A percentile compares a stretch with the other conserved stretches of the same genome.
Evolutionary conservation across 2,797 vertebrate genomes (phyloP).

Genomic region (Psittacula echo): DNA sequence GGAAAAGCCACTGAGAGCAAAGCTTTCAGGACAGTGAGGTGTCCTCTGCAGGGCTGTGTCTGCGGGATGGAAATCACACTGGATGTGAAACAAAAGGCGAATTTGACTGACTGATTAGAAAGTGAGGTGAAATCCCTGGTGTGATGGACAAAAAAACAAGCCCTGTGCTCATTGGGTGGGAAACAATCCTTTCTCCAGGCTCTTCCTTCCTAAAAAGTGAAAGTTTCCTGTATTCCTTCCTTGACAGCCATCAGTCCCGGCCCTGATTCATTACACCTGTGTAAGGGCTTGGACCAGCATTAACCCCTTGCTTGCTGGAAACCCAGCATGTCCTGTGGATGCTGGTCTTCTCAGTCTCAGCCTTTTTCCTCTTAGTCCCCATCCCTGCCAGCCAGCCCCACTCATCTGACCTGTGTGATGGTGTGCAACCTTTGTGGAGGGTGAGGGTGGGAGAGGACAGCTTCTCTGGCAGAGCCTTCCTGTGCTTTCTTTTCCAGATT

Average conservation of each 20-base stretch:
- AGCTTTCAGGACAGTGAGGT: neutral
- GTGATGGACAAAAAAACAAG: neutral
- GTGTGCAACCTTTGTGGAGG: neutral
- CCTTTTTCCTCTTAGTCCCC: neutral
- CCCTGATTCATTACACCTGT: slow-evolving; percentile 30
- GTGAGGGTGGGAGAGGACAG: neutral
- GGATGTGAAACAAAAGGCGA: neutral
- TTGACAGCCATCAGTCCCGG: slow-evolving; percentile 11
- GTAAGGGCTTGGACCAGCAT: neutral
- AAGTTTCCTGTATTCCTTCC: slow-evolving; percentile 47
- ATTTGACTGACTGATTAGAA: neutral
- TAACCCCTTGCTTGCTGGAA: slow-evolving; percentile 2
- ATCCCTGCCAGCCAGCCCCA: neutral
- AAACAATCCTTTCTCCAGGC: slow-evolving; percentile 1
- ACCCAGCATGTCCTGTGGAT: neutral
- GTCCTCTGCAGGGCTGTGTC: neutral
- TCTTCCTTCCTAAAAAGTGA: slow-evolving; percentile 40
- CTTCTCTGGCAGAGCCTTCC: neutral
- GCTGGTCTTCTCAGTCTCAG: neutral
- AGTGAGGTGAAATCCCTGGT: neutral
- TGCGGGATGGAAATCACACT: neutral
- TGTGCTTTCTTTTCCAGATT: neutral
- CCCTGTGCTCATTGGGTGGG: neutral
- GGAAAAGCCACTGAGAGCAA: neutral
- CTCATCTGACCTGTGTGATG: neutral